phyloP scores from a whole-genome alignment of 53 echinoderm and acorn worm genomes.

The Pentamera pediparva region DNA sequence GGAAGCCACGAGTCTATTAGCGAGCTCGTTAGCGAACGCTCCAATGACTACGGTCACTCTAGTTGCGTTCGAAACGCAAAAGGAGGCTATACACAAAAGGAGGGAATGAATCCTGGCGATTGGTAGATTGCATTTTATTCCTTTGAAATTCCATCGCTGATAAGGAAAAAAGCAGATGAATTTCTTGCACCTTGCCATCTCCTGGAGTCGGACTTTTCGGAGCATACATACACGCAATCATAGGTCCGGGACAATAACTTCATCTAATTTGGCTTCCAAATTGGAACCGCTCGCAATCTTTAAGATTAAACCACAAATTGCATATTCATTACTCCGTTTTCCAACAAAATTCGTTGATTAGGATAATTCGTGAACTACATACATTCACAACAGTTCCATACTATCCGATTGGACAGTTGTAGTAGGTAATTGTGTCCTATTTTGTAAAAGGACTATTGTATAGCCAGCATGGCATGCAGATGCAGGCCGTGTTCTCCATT shows the following conservation, averaged over 20 bases:
- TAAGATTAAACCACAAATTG: conserved; percentile 26
- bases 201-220: no score
- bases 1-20: neutral
- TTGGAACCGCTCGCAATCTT: conserved; percentile 21
- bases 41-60: conserved; percentile 29
- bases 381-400: no score
- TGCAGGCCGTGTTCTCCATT: no score
- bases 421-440: no score
- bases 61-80: neutral
- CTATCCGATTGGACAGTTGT: no score
- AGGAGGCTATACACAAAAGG: neutral
- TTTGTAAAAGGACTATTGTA: no score
- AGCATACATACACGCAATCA: no score
- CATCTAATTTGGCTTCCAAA: conserved; percentile 20
- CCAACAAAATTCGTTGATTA: conserved; percentile 20
- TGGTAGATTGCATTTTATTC: neutral
- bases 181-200: neutral
- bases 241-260: no score
- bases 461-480: no score
- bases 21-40: conserved; percentile 16
- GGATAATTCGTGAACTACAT: no score
- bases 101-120: neutral
- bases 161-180: conserved; percentile 19
- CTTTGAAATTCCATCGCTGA: no score
- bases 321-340: conserved; percentile 9